Conservation (phyloP, 2,113 vertebrate species). For the Misgurnus anguillicaudatus region DNA sequence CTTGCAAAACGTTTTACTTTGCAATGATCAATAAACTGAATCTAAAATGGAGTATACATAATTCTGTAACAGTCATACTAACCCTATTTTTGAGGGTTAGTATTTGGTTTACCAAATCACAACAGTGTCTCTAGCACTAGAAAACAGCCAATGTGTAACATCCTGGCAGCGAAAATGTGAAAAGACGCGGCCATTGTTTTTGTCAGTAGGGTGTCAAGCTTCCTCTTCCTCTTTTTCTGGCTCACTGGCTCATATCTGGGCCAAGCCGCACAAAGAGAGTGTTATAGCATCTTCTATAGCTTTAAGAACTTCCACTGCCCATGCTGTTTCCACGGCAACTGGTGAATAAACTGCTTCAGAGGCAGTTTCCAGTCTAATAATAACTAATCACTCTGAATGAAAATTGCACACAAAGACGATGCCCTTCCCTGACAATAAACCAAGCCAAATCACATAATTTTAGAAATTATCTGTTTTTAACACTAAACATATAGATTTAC, state of each 20-base stretch:
- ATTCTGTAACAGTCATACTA: background rate
- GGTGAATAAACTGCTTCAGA: slow-evolving; percentile 84
- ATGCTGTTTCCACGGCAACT: slow-evolving; percentile 90
- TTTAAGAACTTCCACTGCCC: slow-evolving; percentile 80
- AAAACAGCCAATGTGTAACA: background rate
- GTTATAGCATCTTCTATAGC: slow-evolving; percentile 65
- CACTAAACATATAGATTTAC: background rate
- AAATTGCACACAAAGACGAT: slow-evolving; percentile 69
- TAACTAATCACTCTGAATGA: slow-evolving; percentile 82
- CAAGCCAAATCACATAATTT: slow-evolving; percentile 52
- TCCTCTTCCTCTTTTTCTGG: slow-evolving; percentile 28
- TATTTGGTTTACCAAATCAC: slow-evolving; percentile 19
- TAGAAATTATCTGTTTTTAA: slow-evolving; percentile 22
- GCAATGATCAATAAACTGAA: background rate
- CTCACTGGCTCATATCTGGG: slow-evolving; percentile 50
- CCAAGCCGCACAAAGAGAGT: slow-evolving; percentile 56
- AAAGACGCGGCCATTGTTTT: slow-evolving; percentile 23
- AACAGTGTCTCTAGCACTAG: background rate
- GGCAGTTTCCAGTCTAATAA: slow-evolving; percentile 86
- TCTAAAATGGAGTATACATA: background rate
- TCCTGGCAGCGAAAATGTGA: slow-evolving; percentile 9
- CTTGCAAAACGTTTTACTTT: background rate
- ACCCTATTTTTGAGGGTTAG: background rate
- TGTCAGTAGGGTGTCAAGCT: slow-evolving; percentile 28
- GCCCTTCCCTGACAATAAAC: slow-evolving; percentile 57